Evolutionary conservation across 2,888 invertebrate species (phyloP), one percentile per base, ranked within the genome.

Genomic region (Limenitis camilla): DNA sequence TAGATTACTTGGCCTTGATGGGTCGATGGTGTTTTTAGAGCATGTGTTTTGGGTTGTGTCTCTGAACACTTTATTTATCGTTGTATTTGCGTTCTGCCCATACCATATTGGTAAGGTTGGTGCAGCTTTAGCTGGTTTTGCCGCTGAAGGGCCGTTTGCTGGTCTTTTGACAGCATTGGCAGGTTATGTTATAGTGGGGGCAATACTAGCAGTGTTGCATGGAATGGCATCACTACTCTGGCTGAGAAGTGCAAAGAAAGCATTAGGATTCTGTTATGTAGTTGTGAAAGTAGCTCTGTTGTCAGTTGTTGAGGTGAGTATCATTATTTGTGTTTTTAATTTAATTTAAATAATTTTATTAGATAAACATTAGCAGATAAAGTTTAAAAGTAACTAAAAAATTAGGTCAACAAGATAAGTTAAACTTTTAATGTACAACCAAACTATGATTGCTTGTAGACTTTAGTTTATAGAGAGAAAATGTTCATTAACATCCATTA

Each of bases 1-100:
- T 74, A 91, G 98, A 60, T 87, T 99, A 5, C 88, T 99, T 1
- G 99, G 99, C 0, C 82, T 99, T 7, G 99, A 99, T 80, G 99
- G 99, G 0, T 98, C 98, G 0, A 90, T 99, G 67, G 94, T 98
- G 43, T 99, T 99, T 74, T 81, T 99, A 49, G 99, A 99, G 77
- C 99, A 99, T 87, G 98, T 99, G 0, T 98, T 99, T 76, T 99
- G 99, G 99, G 98, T 99, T 28, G 96, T 99, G 19, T 97, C 98
- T 0, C 84, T 99, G 30, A 99, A 99, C 73, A 97, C 98, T 0
- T 89, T 99, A 52, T 99, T 99, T 75, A 98, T 99, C 61, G 90
- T 99, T 58, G 94, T 98, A 19, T 99, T 99, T 86, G 99, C 98
- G 39, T 99, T 97, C 73, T 94, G 95, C 64, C 99, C 99, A 0